Base-by-base conservation (phyloP, 2,113 vertebrate species). In the Dipodomys merriami region DNA sequence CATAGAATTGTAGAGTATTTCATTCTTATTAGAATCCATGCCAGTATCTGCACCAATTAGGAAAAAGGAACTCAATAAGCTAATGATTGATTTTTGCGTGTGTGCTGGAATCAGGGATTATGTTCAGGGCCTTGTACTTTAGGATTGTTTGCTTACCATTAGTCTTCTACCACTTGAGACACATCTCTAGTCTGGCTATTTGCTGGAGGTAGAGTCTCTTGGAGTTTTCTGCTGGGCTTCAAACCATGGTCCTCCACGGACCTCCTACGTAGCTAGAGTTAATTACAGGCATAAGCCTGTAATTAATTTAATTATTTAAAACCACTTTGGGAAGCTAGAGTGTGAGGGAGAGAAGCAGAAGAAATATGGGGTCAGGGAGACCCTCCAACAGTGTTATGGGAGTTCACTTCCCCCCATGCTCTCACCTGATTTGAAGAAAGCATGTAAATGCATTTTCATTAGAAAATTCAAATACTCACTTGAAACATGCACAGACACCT, bases 241-340 rank as follows among this genome's bases (percentile, higher is more conserved):
- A 64, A 64, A 64, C 22, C 62, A 64, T 20, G 62, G 23, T 64
- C 62, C 62, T 64, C 23, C 22, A 20, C 25, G 20, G 8, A 22
- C 62, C 62, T 23, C 62, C 5, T 64, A 25, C 4, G 23, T 64
- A 64, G 62, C 62, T 64, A 64, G 62, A 25, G 23, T 64, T 64
- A 64, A 64, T 64, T 64, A 64, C 62, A 64, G 62, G 62, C 22
- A 33, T 33, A 25, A 64, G 62, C 62, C 62, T n/a, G n/a, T n/a
- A n/a, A n/a, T n/a, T n/a, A n/a, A n/a, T n/a, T n/a, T n/a, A n/a
- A 60, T 79, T 79, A 30, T 91, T 91, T 73, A 84, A 85, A 64
- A 4, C 27, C 23, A 60, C 53, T 57, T 4, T 57, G 53, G 15
- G 53, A 57, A 57, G 53, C 53, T 57, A 57, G 12, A 57, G 15